A percentile compares a stretch with the other conserved stretches of the same genome.
These are phyloP conservation scores for Canis aureus DNA, from an alignment of 2,113 vertebrate genomes.

Conservation along the genomic window DNA sequence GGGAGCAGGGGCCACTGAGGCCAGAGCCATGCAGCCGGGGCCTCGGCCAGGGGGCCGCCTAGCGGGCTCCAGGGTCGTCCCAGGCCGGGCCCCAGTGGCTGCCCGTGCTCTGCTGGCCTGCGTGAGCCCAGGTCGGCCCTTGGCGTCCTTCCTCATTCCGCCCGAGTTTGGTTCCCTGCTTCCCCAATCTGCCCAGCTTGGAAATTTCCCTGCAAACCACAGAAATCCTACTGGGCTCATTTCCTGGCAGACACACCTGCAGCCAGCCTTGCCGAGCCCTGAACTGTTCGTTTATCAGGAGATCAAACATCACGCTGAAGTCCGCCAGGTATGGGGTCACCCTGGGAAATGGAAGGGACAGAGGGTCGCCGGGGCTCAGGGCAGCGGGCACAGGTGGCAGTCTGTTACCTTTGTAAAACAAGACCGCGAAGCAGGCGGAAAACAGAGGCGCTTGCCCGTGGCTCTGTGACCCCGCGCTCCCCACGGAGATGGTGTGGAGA, in stretches of 20 bases:
- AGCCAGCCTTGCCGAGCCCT: not conserved
- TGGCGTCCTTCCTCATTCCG: rapidly evolving
- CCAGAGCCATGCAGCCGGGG: not conserved
- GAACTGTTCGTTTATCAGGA: not conserved
- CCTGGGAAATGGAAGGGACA: not conserved
- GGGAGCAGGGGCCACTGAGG: not conserved
- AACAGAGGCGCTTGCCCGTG: not conserved
- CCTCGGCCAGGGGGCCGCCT: rapidly evolving
- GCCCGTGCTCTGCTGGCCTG: too few relatives aligned
- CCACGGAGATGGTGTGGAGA: not conserved
- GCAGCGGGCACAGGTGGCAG: not conserved
- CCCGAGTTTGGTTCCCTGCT: not conserved
- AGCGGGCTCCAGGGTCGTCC: not conserved
- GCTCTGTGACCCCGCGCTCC: not conserved
- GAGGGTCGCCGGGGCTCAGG: not conserved
- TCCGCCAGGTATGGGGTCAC: not conserved
- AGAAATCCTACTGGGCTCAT: not conserved
- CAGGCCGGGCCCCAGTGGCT: not conserved
- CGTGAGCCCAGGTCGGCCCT: not conserved
- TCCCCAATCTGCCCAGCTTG: not conserved
- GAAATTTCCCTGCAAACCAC: not conserved
- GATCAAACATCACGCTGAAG: not conserved
- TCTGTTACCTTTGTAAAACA: not conserved
- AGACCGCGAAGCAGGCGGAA: not conserved
- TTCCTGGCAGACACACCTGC: not conserved